These are phyloP conservation scores for Coregonus clupeaformis DNA, from an alignment of 2,113 vertebrate species.

Conservation along the genomic window DNA sequence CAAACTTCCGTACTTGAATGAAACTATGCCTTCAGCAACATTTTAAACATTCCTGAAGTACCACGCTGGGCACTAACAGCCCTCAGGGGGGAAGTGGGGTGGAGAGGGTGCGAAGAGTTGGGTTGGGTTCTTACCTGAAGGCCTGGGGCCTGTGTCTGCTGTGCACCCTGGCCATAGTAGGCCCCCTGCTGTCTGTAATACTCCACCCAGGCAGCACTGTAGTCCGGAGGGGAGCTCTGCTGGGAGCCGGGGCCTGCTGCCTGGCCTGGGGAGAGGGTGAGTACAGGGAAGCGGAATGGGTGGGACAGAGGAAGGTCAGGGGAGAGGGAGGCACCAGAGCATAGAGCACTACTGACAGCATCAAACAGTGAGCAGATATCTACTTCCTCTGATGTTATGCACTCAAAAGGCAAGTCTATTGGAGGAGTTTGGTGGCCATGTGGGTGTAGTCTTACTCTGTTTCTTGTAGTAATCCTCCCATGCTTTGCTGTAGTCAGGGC, in stretches of 20 bases:
- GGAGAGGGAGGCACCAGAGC: too few species aligned
- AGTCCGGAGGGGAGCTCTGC: constrained; percentile 92
- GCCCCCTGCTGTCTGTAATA: constrained; percentile 96
- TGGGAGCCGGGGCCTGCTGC: constrained; percentile 84
- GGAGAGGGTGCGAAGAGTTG: too few species aligned
- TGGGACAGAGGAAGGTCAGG: too few species aligned
- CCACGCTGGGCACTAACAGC: neutral
- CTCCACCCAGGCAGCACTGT: constrained; percentile 93
- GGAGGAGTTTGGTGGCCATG: neutral
- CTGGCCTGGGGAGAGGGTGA: constrained; percentile 75
- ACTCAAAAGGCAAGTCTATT: neutral
- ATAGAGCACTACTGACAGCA: too few species aligned
- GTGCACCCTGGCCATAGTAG: constrained; percentile 91
- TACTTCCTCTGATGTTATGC: too few species aligned
- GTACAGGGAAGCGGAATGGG: too few species aligned
- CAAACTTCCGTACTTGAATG: too few species aligned
- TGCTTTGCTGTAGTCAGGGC: constrained; percentile 90
- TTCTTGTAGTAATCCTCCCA: constrained; percentile 93
- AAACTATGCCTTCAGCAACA: too few species aligned
- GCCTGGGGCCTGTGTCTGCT: constrained; percentile 90
- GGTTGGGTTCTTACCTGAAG: constrained; percentile 79
- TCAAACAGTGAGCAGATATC: too few species aligned
- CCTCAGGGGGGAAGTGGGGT: neutral
- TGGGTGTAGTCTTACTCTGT: constrained; percentile 74
- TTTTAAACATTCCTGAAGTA: neutral